Base-by-base conservation (phyloP, 2,797 vertebrate species). In the Pelochelys cantorii region DNA sequence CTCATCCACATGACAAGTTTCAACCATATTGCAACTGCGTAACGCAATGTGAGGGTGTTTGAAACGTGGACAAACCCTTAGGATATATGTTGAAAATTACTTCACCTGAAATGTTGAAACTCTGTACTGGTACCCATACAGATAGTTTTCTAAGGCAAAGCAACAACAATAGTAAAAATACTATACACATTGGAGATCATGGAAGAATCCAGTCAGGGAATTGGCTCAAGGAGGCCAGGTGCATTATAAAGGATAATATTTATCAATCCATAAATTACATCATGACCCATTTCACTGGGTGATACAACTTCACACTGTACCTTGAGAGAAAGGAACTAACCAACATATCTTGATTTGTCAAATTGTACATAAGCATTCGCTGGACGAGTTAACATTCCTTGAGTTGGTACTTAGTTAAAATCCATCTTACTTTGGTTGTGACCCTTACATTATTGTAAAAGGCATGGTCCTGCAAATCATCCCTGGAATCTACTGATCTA, bases 371-470 rank as follows among this genome's bases (percentile, higher is more conserved):
- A 68, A 11, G n/a, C n/a, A 20, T 20, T 56, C 80, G 42, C 42
- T 48, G 42, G 42, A 48, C 42, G 2, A 48, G 42, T 48, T 48
- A 48, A 48, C 42, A 48, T 48, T 48, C 42, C 42, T 48, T 48
- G 42, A 48, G 42, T 48, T 48, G 42, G 8, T 48, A 48, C 42
- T 48, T 48, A 48, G 8, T 48, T 48, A 48, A 48, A 48, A 48
- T 79, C 59, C 12, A 29, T 60, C 27, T n/a, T 54, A 53, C 0
- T 98, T 99, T 90, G 98, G 98, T 48, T 98, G 98, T 97, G 98
- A 98, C n/a, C 18, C 85, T 79, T 60, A 11, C 8, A 42, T 18
- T 60, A 20, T 37, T n/a, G 23, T 34, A 56, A 75, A 48, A 89
- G 29, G 34, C 0, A 0, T 71, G 85, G 7, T 57, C 84, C 34